Evolutionary conservation across 2,888 invertebrate genomes (phyloP).

Genomic region (Troides helena): DNA sequence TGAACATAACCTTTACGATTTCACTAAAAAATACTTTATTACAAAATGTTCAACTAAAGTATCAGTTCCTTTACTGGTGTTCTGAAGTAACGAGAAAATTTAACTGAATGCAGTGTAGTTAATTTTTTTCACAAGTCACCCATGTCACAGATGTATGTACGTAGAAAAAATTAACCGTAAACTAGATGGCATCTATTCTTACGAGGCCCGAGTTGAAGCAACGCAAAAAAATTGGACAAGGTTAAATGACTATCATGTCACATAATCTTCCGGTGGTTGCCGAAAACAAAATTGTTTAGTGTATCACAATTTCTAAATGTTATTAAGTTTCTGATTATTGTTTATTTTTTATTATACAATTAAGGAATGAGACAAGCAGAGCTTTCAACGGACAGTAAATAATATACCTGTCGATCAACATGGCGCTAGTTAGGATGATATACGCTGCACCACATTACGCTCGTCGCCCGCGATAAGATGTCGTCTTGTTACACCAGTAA

Average conservation of each 20-base stretch:
- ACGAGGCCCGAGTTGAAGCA: conserved; percentile 46
- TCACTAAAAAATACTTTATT: no score
- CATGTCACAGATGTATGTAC: conserved; percentile 7
- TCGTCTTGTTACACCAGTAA: no score
- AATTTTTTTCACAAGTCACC: conserved; percentile 14
- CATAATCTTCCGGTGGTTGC: conserved; percentile 33
- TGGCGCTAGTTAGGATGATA: no score
- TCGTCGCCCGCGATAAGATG: no score
- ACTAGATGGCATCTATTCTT: conserved; percentile 35
- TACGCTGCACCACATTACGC: no score
- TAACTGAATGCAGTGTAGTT: conserved; percentile 1
- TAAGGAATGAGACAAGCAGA: no score
- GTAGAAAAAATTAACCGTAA: conserved; percentile 24
- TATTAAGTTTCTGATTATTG: background rate
- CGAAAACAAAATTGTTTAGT: conserved; percentile 16
- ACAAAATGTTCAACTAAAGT: no score
- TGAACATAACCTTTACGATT: no score
- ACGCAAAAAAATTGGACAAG: conserved; percentile 54
- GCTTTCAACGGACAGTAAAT: no score
- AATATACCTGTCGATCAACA: no score
- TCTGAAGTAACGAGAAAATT: background rate
- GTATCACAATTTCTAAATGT: background rate
- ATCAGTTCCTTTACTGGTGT: background rate
- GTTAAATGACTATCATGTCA: conserved; percentile 45
- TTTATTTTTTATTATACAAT: no score